Evolutionary conservation across 2,797 vertebrate species (phyloP).

Genomic region (Gallinago nigripennis): DNA sequence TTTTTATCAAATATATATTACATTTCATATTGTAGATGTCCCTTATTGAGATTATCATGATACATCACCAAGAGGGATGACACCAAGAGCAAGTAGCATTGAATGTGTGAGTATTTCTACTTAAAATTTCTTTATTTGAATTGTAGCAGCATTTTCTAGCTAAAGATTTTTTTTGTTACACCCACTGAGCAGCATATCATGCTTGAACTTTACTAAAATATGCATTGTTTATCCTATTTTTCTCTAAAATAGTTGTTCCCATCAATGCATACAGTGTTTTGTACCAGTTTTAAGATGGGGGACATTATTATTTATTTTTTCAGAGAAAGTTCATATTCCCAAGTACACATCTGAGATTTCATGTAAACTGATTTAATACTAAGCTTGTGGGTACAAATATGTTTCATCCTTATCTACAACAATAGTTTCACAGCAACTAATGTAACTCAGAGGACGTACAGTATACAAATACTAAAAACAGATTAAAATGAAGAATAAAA

Average conservation of each 20-base stretch:
- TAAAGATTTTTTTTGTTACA: rapidly evolving
- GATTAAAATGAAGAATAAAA: not conserved
- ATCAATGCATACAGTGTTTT: not conserved
- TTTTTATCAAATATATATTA: not conserved
- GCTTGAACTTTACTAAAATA: not conserved
- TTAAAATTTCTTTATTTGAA: not conserved
- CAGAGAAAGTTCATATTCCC: not conserved
- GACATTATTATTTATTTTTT: not conserved
- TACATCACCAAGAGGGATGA: not conserved
- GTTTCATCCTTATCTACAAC: not conserved
- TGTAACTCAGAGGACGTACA: not conserved
- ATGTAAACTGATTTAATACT: not conserved
- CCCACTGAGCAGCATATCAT: not conserved
- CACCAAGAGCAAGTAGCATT: not conserved
- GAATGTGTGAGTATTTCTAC: not conserved
- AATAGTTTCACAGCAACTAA: conserved; percentile 6
- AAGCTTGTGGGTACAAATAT: not conserved
- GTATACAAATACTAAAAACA: not conserved
- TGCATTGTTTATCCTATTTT: not conserved
- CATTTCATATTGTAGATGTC: not conserved
- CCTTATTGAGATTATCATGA: not conserved
- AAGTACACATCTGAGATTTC: not conserved
- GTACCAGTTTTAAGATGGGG: not conserved
- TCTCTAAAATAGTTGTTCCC: not conserved
- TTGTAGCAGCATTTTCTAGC: not conserved